Conservation (phyloP, 2,888 invertebrate species). For the Noctuana brunneofusca region DNA sequence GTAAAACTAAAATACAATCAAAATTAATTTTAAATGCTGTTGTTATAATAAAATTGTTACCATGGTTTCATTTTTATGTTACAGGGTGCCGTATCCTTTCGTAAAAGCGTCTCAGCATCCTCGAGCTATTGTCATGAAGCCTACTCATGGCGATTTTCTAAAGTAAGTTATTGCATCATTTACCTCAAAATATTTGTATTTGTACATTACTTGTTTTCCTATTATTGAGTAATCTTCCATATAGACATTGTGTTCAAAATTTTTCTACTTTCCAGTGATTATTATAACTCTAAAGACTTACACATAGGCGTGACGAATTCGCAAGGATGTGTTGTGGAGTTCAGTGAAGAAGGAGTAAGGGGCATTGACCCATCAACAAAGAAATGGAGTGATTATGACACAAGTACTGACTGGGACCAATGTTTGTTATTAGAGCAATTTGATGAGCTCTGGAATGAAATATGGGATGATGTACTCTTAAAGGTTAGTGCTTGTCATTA, state of each 20-base stretch:
- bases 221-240: constrained; percentile 16
- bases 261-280: constrained; percentile 85
- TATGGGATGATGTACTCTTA: constrained; percentile 87
- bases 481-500: constrained; percentile 68
- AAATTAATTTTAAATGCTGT: constrained; percentile 24
- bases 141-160: constrained; percentile 93
- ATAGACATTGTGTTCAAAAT: constrained; percentile 36
- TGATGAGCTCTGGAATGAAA: constrained; percentile 87
- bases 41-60: constrained; percentile 61
- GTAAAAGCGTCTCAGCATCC: constrained; percentile 90
- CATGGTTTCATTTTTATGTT: constrained; percentile 66
- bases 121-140: constrained; percentile 92
- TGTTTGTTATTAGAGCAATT: constrained; percentile 87
- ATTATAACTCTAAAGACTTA: constrained; percentile 91
- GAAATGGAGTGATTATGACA: constrained; percentile 81
- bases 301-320: constrained; percentile 96
- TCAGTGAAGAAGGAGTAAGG: constrained; percentile 89
- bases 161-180: constrained; percentile 83
- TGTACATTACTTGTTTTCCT: too few relatives aligned
- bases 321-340: constrained; percentile 90
- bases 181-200: too few relatives aligned
- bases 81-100: constrained; percentile 93
- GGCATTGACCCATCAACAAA: constrained; percentile 81
- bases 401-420: constrained; percentile 87
- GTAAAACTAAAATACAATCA: constrained; percentile 31